Evolutionary conservation across 2,113 vertebrate species (phyloP).

Genomic region (Marmota flaviventris): DNA sequence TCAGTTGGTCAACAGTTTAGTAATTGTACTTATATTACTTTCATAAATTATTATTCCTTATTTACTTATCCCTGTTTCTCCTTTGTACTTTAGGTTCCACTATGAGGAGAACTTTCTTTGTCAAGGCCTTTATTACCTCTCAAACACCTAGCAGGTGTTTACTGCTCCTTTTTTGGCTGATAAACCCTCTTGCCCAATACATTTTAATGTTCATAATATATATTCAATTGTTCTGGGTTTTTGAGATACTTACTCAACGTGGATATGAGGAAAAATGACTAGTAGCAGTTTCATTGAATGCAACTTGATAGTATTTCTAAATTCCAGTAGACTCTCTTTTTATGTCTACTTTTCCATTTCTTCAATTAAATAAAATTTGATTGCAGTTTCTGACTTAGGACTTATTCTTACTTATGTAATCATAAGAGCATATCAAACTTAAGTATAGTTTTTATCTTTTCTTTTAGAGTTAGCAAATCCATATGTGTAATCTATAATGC

Average conservation of each 20-base stretch:
- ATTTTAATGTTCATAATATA: slow-evolving; percentile 35
- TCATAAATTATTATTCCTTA: neutral
- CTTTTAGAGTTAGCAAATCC: neutral
- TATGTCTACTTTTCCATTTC: neutral
- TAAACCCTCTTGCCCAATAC: neutral
- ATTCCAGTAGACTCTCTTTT: neutral
- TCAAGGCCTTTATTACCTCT: neutral
- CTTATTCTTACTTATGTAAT: slow-evolving; percentile 36
- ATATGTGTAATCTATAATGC: neutral
- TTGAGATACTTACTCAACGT: slow-evolving; percentile 9
- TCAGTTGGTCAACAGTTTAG: neutral
- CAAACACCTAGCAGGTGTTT: neutral
- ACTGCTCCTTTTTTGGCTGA: neutral
- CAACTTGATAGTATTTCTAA: slow-evolving; percentile 20
- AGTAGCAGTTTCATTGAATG: neutral
- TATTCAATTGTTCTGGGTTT: slow-evolving; percentile 18
- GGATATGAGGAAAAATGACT: neutral
- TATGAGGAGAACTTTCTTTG: neutral
- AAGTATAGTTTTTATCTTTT: neutral
- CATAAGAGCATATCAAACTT: neutral
- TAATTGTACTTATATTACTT: neutral
- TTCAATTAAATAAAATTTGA: slow-evolving; percentile 22
- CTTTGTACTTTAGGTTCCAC: neutral
- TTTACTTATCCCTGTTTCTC: slow-evolving; percentile 26
- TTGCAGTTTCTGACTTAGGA: neutral